Conservation (phyloP, 1,140 invertebrate genomes). For the Augochlora pura region DNA sequence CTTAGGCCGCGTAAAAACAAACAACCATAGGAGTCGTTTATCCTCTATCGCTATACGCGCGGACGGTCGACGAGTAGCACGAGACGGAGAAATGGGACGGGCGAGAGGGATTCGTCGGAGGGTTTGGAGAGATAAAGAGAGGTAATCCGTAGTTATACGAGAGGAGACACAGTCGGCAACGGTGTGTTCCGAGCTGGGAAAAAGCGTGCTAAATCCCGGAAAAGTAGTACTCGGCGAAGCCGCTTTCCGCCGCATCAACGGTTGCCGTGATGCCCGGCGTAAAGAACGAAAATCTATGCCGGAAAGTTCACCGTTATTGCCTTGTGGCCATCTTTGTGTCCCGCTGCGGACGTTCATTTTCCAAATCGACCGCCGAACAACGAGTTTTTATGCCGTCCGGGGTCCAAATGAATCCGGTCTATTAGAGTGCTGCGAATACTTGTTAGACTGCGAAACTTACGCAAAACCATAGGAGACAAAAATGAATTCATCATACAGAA, state of each 20-base stretch:
- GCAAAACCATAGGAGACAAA: too few relatives aligned
- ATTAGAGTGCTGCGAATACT: too few relatives aligned
- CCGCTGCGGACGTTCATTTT: too few relatives aligned
- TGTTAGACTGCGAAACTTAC: too few relatives aligned
- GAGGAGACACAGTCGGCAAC: conserved; percentile 32
- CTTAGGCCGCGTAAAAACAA: background rate
- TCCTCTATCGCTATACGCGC: background rate
- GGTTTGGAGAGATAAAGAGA: conserved; percentile 36
- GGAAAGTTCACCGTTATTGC: background rate
- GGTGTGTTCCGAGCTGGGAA: conserved; percentile 10
- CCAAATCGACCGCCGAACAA: too few relatives aligned
- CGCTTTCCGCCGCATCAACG: background rate
- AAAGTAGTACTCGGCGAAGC: conserved; percentile 22
- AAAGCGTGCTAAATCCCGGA: conserved; percentile 30
- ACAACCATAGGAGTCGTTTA: background rate
- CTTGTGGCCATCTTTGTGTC: background rate
- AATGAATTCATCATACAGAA: too few relatives aligned
- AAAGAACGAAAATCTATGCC: background rate
- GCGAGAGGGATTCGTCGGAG: background rate
- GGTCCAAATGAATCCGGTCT: too few relatives aligned
- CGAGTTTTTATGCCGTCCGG: too few relatives aligned
- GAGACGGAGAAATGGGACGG: background rate
- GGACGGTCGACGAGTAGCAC: background rate
- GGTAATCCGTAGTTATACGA: conserved; percentile 36
- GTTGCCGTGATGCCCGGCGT: background rate